These are phyloP conservation scores for Microcaecilia unicolor DNA, from an alignment of 2,797 vertebrate genomes.

Conservation along the genomic window DNA sequence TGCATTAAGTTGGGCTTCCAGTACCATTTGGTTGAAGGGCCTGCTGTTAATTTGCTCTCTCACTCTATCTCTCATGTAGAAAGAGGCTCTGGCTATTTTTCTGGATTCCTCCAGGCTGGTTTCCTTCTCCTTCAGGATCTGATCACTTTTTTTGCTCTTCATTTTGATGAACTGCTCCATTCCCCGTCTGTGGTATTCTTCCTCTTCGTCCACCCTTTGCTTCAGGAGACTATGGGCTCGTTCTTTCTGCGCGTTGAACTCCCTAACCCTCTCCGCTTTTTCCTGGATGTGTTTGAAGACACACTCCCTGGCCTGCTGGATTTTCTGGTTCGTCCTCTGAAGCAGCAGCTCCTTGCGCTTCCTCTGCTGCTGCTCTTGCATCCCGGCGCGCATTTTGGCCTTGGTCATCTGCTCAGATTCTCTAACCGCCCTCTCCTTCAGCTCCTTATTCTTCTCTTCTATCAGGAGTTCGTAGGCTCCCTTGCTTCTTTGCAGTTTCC, in stretches of 20 bases:
- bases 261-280: constrained; percentile 15
- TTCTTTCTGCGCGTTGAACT: constrained; percentile 36
- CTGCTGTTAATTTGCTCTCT: constrained; percentile 35
- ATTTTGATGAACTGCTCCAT: constrained; percentile 29
- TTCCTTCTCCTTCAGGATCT: constrained; percentile 40
- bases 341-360: constrained; percentile 35
- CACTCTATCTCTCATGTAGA: constrained; percentile 50
- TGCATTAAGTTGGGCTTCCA: constrained; percentile 46
- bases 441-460: constrained; percentile 29
- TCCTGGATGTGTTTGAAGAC: constrained; percentile 7
- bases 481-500: constrained; percentile 24
- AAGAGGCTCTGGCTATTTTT: constrained; percentile 45
- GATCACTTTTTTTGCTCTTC: constrained; percentile 53
- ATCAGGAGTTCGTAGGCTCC: constrained; percentile 18
- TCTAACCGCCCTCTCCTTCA: constrained; percentile 26
- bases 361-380: constrained; percentile 29
- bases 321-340: constrained; percentile 39
- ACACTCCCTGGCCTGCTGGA: constrained; percentile 27
- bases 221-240: constrained; percentile 39
- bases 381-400: constrained; percentile 26
- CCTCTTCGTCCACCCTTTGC: constrained; percentile 47
- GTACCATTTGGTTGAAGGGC: constrained; percentile 47
- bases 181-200: constrained; percentile 34
- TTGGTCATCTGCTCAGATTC: constrained; percentile 44
- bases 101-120: constrained; percentile 47